A percentile compares a stretch with the other conserved stretches of the same genome.
phyloP scores from a whole-genome alignment of 2,113 vertebrate genomes.

The Thymallus thymallus region DNA sequence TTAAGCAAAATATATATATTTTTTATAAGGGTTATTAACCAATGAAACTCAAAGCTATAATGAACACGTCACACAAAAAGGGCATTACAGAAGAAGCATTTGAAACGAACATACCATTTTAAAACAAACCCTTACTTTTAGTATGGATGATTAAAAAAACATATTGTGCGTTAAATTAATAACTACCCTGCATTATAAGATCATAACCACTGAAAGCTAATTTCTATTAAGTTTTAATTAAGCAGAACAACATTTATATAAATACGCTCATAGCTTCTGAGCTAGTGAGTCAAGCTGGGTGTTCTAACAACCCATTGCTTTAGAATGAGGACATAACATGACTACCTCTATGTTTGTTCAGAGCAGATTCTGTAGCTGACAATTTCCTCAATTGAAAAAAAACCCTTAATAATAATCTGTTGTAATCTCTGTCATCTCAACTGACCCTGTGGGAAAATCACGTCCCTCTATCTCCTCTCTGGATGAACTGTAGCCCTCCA shows the following conservation, averaged over 20 bases:
- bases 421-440: slow-evolving; percentile 36
- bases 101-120: slow-evolving; percentile 56
- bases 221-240: slow-evolving; percentile 74
- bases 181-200: slow-evolving; percentile 64
- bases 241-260: slow-evolving; percentile 74
- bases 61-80: slow-evolving; percentile 47
- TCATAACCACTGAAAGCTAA: slow-evolving; percentile 59
- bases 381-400: slow-evolving; percentile 12
- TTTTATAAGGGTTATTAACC: slow-evolving; percentile 54
- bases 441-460: slow-evolving; percentile 17
- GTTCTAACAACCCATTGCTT: slow-evolving; percentile 34
- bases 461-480: neutral
- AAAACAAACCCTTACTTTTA: slow-evolving; percentile 62
- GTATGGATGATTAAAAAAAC: slow-evolving; percentile 55
- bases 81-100: slow-evolving; percentile 39
- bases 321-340: slow-evolving; percentile 35
- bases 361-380: slow-evolving; percentile 35
- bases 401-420: slow-evolving; percentile 25
- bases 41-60: slow-evolving; percentile 69
- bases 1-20: slow-evolving; percentile 33
- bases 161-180: slow-evolving; percentile 77
- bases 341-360: slow-evolving; percentile 32
- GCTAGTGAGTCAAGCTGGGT: slow-evolving; percentile 49
- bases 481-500: neutral
- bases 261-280: slow-evolving; percentile 68